A percentile compares a stretch with the other conserved stretches of the same genome.
Evolutionary conservation across 1,140 invertebrate species (phyloP).

Genomic region (Diabrotica virgifera): DNA sequence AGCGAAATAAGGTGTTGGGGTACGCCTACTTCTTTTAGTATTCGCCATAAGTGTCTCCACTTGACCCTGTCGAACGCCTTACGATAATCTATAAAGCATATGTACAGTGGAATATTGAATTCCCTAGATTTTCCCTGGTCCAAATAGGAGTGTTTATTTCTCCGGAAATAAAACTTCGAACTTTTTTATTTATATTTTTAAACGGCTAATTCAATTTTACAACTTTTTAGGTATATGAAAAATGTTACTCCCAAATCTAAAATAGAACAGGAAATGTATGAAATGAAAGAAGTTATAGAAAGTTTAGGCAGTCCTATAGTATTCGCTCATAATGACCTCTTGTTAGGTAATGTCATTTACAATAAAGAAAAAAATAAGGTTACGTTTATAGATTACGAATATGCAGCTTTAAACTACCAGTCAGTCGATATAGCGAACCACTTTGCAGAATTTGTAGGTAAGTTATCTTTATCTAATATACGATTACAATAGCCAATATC

Average conservation of each 20-base stretch:
- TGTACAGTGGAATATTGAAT: no score
- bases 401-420: slow-evolving; percentile 91
- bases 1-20: no score
- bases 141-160: no score
- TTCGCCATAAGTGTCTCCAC: no score
- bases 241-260: slow-evolving; percentile 63
- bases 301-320: slow-evolving; percentile 77
- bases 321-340: slow-evolving; percentile 96
- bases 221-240: slow-evolving; percentile 62
- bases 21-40: no score
- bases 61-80: no score
- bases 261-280: slow-evolving; percentile 67
- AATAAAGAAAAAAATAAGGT: slow-evolving; percentile 69
- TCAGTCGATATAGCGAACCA: slow-evolving; percentile 97
- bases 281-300: slow-evolving; percentile 64
- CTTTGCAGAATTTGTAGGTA: slow-evolving; percentile 96
- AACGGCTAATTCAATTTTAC: no score
- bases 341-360: slow-evolving; percentile 91
- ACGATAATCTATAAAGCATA: no score
- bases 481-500: no score
- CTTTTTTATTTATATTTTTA: no score
- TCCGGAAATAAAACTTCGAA: no score
- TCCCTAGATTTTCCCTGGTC: no score
- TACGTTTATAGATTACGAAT: slow-evolving; percentile 97
- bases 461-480: slow-evolving; percentile 30